These are phyloP conservation scores for Triplophysa bombifrons DNA, from an alignment of 2,797 vertebrate species.

Conservation along the genomic window DNA sequence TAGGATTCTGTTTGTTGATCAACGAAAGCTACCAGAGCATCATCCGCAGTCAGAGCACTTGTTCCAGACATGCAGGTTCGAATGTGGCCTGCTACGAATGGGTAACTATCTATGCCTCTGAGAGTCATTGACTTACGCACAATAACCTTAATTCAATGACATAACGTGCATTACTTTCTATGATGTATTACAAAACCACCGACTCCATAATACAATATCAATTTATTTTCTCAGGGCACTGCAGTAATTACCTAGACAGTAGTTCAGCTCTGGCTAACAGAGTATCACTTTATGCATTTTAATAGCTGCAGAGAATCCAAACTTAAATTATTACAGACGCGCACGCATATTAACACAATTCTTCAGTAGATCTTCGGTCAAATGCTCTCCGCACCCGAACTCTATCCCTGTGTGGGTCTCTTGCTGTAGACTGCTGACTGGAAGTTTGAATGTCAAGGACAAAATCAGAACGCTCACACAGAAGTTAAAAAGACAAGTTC, in stretches of 20 bases:
- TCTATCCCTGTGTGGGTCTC: constrained; percentile 32
- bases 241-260: neutral
- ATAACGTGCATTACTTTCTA: neutral
- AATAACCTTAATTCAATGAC: neutral
- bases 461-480: constrained; percentile 44
- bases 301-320: constrained; percentile 23
- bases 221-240: neutral
- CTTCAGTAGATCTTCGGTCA: neutral
- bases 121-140: neutral
- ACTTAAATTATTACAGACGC: neutral
- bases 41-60: neutral
- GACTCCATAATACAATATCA: neutral
- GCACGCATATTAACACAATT: neutral
- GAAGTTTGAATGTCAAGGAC: constrained; percentile 57
- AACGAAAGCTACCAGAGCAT: neutral
- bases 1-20: neutral
- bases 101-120: neutral
- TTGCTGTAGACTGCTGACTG: constrained; percentile 20
- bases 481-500: constrained; percentile 54
- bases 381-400: neutral
- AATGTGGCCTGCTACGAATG: neutral
- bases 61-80: neutral
- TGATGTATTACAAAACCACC: constrained; percentile 3
- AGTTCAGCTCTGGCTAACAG: neutral
- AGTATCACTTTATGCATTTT: constrained; percentile 18